Evolutionary conservation across 2,888 invertebrate genomes (phyloP).

Genomic region (Epistrophe grossulariae): DNA sequence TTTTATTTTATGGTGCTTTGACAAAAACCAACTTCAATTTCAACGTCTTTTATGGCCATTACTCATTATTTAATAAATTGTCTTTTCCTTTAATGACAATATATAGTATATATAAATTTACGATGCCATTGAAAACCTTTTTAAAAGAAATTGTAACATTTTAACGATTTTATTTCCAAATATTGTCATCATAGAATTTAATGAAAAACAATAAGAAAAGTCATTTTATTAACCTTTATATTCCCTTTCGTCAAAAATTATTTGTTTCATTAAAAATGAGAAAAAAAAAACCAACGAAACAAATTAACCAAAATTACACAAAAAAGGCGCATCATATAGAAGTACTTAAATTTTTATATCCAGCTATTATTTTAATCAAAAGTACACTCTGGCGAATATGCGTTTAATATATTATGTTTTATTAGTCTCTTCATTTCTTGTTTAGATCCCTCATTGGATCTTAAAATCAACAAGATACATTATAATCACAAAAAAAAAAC

Average conservation of each 20-base stretch:
- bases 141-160: neutral
- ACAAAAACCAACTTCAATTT: neutral
- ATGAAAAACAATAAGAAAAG: slow-evolving; percentile 1
- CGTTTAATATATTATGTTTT: slow-evolving; percentile 33
- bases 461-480: neutral
- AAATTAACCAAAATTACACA: slow-evolving; percentile 9
- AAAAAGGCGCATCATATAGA: neutral
- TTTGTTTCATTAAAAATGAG: neutral
- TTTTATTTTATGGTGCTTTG: too few relatives aligned
- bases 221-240: neutral
- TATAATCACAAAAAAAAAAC: neutral
- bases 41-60: neutral
- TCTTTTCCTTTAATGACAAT: neutral
- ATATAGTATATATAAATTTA: neutral
- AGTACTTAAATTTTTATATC: slow-evolving; percentile 9
- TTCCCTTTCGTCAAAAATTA: neutral
- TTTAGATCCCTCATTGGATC: neutral
- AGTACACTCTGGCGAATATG: slow-evolving; percentile 27
- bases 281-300: neutral
- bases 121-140: neutral
- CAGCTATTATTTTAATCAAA: slow-evolving; percentile 13
- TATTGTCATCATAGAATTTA: neutral
- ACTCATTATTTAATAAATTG: neutral
- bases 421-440: slow-evolving; percentile 1
- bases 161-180: neutral